Evolutionary conservation across 1,140 invertebrate genomes (phyloP).

Genomic region (Hylaeus volcanicus): DNA sequence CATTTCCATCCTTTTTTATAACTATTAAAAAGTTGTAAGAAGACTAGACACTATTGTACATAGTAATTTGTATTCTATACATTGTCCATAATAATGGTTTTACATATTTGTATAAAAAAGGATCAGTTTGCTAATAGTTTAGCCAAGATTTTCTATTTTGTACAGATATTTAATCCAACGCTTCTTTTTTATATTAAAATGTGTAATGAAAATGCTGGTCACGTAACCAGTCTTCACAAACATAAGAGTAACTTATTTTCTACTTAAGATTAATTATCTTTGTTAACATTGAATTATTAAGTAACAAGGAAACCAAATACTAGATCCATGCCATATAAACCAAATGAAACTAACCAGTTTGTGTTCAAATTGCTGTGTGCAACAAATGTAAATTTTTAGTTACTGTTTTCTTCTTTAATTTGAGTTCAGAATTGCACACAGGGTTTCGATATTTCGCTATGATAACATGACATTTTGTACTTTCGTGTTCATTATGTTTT

Average conservation of each 20-base stretch:
- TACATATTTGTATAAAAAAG: conserved; percentile 74
- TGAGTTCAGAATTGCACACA: conserved; percentile 28
- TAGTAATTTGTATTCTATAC: conserved; percentile 74
- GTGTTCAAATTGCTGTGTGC: conserved; percentile 72
- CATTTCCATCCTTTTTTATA: conserved; percentile 70
- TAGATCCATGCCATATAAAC: conserved; percentile 79
- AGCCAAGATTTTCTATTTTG: conserved; percentile 63
- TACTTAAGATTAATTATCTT: conserved; percentile 63
- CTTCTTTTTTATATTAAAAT: conserved; percentile 59
- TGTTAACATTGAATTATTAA: conserved; percentile 63
- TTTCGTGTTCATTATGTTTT: conserved; percentile 32
- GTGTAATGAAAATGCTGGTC: conserved; percentile 57
- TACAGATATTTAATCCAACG: conserved; percentile 63
- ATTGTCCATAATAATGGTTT: conserved; percentile 74
- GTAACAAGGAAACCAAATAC: conserved; percentile 76
- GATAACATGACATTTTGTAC: conserved; percentile 25
- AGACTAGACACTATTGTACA: conserved; percentile 72
- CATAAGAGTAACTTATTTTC: conserved; percentile 68
- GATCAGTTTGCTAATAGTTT: conserved; percentile 61
- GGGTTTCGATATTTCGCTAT: conserved; percentile 16
- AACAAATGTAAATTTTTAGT: conserved; percentile 38
- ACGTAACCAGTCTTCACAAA: conserved; percentile 42
- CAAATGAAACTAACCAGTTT: conserved; percentile 77
- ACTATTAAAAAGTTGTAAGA: conserved; percentile 60
- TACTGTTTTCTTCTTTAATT: conserved; percentile 24